These are phyloP conservation scores for Acanthopleura granulata DNA, from an alignment of 2,888 invertebrate species.

Conservation along the genomic window DNA sequence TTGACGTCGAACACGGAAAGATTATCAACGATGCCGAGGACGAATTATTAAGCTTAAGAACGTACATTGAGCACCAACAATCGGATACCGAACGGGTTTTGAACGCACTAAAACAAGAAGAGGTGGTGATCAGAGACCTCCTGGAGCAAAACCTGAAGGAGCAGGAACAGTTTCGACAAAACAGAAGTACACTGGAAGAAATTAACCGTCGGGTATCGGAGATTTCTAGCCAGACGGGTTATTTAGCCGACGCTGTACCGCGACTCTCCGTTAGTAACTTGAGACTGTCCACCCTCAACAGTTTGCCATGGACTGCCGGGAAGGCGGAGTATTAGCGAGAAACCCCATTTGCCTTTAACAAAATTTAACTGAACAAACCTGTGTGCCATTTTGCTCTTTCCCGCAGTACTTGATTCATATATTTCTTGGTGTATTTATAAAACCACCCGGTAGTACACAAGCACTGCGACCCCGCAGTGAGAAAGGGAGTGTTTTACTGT, in stretches of 20 bases:
- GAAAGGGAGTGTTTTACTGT: too few relatives aligned
- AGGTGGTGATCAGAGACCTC: conserved; percentile 8
- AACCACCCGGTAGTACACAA: too few relatives aligned
- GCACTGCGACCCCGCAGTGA: too few relatives aligned
- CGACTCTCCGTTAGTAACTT: background rate
- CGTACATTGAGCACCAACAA: conserved; percentile 2
- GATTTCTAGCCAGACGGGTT: background rate
- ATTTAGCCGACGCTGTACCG: background rate
- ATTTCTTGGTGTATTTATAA: too few relatives aligned
- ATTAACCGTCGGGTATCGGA: background rate
- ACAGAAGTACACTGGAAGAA: background rate
- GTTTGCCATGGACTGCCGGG: conserved; percentile 4
- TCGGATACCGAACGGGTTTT: background rate
- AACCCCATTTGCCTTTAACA: too few relatives aligned
- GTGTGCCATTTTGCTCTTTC: too few relatives aligned
- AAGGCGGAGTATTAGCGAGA: background rate
- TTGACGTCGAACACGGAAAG: background rate
- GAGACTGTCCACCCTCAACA: background rate
- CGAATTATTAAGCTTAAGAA: background rate
- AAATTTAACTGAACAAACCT: too few relatives aligned
- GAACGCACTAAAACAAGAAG: conserved; percentile 6
- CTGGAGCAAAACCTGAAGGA: background rate
- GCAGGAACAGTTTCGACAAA: conserved; percentile 6
- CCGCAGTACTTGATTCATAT: too few relatives aligned
- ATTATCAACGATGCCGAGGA: background rate